Evolutionary conservation across 2,113 vertebrate genomes (phyloP).

Genomic region (Brachyhypopomus gauderio): DNA sequence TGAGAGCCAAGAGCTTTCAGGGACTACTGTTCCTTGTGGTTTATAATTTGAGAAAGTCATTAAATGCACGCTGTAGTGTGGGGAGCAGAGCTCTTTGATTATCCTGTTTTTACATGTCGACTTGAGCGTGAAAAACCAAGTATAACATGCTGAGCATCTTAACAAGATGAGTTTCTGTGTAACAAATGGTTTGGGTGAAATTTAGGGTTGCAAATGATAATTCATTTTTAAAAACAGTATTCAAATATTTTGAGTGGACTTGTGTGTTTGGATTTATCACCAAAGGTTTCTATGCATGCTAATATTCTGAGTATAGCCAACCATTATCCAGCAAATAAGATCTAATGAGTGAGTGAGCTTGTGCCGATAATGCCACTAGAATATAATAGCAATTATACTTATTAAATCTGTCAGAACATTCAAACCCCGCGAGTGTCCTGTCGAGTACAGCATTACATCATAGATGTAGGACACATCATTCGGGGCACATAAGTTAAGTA

Average conservation of each 20-base stretch:
- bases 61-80: slow-evolving; percentile 29
- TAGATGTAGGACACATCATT: background rate
- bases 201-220: background rate
- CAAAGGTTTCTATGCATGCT: background rate
- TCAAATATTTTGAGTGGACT: too few species aligned
- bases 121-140: slow-evolving; percentile 11
- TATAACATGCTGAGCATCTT: slow-evolving; percentile 15
- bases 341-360: too few species aligned
- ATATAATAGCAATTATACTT: background rate
- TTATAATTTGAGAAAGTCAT: slow-evolving; percentile 41
- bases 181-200: background rate
- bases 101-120: slow-evolving; percentile 8
- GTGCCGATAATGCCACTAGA: too few species aligned
- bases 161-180: background rate
- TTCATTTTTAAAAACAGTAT: too few species aligned
- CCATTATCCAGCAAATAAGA: too few species aligned
- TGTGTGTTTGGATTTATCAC: background rate
- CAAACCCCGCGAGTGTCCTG: background rate
- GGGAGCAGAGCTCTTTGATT: slow-evolving; percentile 1
- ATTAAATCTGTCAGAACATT: background rate
- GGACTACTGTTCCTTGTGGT: slow-evolving; percentile 1
- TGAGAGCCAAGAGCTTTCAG: background rate
- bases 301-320: background rate
- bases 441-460: background rate
- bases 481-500: background rate